Evolutionary conservation across 2,797 vertebrate species (phyloP).

Genomic region (Diglossa cyanea): DNA sequence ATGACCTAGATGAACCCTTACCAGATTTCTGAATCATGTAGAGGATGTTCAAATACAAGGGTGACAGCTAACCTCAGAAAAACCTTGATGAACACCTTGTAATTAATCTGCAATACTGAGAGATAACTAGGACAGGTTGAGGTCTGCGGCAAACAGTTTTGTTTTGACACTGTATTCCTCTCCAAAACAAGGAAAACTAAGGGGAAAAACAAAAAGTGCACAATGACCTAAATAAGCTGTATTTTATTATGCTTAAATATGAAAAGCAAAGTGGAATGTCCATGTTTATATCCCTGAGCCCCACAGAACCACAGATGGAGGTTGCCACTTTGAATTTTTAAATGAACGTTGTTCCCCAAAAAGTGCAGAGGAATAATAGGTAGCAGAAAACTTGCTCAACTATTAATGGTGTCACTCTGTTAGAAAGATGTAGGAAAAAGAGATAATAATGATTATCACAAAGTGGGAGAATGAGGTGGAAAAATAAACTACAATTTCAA

Average conservation of each 20-base stretch:
- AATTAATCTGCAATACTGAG: not conserved
- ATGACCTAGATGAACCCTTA: not conserved
- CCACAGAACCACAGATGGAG: slow-evolving; percentile 34
- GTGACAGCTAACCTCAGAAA: not conserved
- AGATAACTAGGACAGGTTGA: not conserved
- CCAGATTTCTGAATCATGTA: not conserved
- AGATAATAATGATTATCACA: slow-evolving; percentile 27
- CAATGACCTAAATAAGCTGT: slow-evolving; percentile 52
- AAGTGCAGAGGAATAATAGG: slow-evolving; percentile 27
- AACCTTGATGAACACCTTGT: not conserved
- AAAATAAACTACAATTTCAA: slow-evolving; percentile 59
- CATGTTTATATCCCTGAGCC: slow-evolving; percentile 49
- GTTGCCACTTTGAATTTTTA: slow-evolving; percentile 49
- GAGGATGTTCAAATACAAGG: not conserved
- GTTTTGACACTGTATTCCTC: not conserved
- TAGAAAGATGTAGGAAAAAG: slow-evolving; percentile 18
- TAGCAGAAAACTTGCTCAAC: slow-evolving; percentile 5
- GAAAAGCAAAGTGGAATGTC: slow-evolving; percentile 12
- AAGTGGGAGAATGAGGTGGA: slow-evolving; percentile 1
- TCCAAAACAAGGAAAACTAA: not conserved
- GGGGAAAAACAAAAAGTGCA: not conserved
- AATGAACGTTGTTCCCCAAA: not conserved
- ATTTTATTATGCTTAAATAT: slow-evolving; percentile 36
- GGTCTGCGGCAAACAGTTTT: not conserved
- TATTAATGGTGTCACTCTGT: slow-evolving; percentile 31